Base-by-base conservation (phyloP, 2,797 vertebrate genomes). In the Chromis chromis region DNA sequence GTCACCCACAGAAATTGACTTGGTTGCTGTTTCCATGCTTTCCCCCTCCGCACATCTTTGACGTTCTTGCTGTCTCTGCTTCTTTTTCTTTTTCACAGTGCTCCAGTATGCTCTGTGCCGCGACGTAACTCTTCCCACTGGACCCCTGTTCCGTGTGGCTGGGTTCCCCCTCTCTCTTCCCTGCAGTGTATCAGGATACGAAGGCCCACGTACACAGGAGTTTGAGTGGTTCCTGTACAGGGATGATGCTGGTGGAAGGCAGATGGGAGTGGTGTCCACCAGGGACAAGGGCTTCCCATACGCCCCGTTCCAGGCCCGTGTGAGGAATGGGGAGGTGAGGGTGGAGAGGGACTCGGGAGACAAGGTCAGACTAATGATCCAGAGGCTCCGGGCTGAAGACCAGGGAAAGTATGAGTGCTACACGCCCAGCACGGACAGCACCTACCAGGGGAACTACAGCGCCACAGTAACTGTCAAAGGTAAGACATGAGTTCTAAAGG, bases 221-320 rank as follows among this genome's bases (percentile, higher is more conserved):
- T 98, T 97, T 0, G 96, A 97, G 88, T 98, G 96, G 96, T 96
- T 91, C 84, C 75, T 96, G 25, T 95, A 96, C 83, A 90, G 94
- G 58, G 94, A 96, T 0, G 85, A 94, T 12, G 78, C 94, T 0
- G 91, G 82, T 0, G 95, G 92, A 1, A 89, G 67, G 14, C 94
- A 95, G 31, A 92, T 98, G 11, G 95, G 94, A 7, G 91, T 97
- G 7, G 65, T 96, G 80, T 97, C 96, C 72, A 97, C 96, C n/a
- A 91, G 90, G 64, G 96, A 97, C 59, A 31, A 84, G 7, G 88
- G 74, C 22, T 97, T 97, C 74, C 91, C 96, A 0, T 97, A 96
- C 0, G 82, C 94, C 0, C 76, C 94, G 0, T 97, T 94, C 59
- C 88, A 82, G 65, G 0, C 78, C 9, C 93, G 96, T 0, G 96